Evolutionary conservation across 2,888 invertebrate genomes (phyloP).

Genomic region (Synergus umbraculus): DNA sequence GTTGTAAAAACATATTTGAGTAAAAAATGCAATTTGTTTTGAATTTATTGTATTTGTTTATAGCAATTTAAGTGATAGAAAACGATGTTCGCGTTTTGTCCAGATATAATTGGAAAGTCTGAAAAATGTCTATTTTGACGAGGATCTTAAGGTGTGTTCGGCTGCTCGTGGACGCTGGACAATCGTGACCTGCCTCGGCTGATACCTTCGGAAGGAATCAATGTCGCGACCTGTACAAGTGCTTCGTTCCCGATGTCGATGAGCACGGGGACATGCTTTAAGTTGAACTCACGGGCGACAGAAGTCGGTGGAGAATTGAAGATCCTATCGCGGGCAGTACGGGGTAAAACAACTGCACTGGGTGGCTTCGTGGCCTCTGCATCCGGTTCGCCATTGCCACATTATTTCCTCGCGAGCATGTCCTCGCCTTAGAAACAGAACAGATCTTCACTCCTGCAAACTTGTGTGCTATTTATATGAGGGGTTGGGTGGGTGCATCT

Average conservation of each 20-base stretch:
- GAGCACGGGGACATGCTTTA: conserved; percentile 56
- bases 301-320: conserved; percentile 61
- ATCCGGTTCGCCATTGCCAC: conserved; percentile 73
- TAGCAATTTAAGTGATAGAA: no score
- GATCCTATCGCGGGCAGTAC: conserved; percentile 67
- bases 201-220: conserved; percentile 19
- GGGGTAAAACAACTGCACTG: conserved; percentile 64
- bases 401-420: conserved; percentile 70
- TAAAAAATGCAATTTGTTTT: no score
- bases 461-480: background rate
- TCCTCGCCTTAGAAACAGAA: conserved; percentile 51
- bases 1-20: no score
- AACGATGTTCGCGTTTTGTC: background rate
- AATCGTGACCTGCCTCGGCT: conserved; percentile 26
- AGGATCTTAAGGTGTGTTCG: background rate
- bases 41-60: no score
- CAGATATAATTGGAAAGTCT: background rate
- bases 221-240: conserved; percentile 42
- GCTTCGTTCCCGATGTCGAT: conserved; percentile 42
- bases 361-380: conserved; percentile 69
- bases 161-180: background rate
- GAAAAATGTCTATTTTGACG: background rate
- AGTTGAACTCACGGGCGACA: conserved; percentile 56
- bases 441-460: background rate
- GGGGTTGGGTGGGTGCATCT: background rate